phyloP scores from a whole-genome alignment of 2,888 invertebrate genomes.

The Sclerodermus sp. region DNA sequence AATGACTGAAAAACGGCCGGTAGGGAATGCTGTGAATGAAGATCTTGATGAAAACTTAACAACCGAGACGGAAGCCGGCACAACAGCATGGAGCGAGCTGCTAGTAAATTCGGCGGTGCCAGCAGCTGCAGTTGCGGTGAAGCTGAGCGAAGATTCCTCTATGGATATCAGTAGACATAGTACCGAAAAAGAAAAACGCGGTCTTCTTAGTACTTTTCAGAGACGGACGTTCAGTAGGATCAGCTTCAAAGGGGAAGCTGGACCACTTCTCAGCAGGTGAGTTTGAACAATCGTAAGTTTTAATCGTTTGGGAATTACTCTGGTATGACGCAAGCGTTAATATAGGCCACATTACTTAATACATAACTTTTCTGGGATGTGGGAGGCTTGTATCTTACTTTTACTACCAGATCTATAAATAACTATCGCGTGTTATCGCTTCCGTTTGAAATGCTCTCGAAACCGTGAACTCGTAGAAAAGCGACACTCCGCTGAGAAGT shows the following conservation, averaged over 20 bases:
- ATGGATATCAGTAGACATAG: conserved; percentile 22
- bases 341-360: no score
- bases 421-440: neutral
- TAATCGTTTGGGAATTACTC: no score
- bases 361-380: no score
- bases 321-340: no score
- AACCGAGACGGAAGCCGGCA: conserved; percentile 1
- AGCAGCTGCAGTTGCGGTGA: conserved; percentile 32
- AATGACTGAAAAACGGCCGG: conserved; percentile 24
- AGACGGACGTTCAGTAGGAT: conserved; percentile 44
- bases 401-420: neutral
- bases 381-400: neutral
- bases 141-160: conserved; percentile 29
- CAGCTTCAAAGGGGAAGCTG: conserved; percentile 45
- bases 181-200: conserved; percentile 22
- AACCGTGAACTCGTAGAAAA: no score
- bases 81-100: conserved; percentile 29
- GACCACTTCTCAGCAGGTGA: conserved; percentile 43
- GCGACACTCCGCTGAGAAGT: no score
- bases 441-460: neutral
- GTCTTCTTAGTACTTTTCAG: conserved; percentile 37
- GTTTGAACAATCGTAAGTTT: neutral
- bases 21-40: conserved; percentile 6
- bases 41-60: conserved; percentile 25
- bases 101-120: conserved; percentile 35